Conservation (phyloP, 2,113 vertebrate species). For the Bolborhynchus lineola region DNA sequence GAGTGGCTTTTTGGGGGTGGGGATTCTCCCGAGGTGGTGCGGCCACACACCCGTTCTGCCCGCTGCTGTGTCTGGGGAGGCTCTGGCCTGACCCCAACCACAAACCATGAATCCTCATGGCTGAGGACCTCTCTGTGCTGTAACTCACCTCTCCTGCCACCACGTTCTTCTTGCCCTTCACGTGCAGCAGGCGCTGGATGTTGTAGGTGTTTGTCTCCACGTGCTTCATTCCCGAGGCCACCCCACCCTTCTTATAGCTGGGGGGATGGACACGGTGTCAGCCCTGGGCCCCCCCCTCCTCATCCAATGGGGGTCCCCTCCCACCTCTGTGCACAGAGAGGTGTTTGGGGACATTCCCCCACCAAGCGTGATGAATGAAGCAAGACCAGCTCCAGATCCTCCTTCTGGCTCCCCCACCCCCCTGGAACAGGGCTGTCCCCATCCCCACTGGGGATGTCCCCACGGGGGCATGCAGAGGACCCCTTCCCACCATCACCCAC, state of each 20-base stretch:
- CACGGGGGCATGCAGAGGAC: not conserved
- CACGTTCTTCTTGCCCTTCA: constrained; percentile 87
- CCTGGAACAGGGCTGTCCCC: not conserved
- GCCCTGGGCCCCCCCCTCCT: not conserved
- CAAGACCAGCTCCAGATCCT: not conserved
- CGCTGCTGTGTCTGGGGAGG: not conserved
- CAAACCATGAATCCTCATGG: not conserved
- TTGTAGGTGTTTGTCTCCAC: constrained; percentile 84
- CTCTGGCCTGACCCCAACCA: not conserved
- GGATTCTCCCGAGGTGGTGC: not conserved
- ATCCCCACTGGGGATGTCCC: no score
- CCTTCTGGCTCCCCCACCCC: not conserved
- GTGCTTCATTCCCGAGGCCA: constrained; percentile 83
- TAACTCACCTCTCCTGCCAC: constrained; percentile 80
- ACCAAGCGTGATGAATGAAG: not conserved
- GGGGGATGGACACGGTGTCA: accelerated
- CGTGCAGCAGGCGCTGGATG: constrained; percentile 78
- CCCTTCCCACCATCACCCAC: not conserved
- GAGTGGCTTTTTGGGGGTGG: not conserved
- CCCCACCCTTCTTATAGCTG: constrained; percentile 84
- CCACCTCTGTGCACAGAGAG: not conserved
- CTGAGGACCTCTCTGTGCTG: not conserved
- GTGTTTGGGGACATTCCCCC: accelerated
- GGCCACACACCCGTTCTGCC: not conserved
- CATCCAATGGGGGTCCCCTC: not conserved